Evolutionary conservation across 2,113 vertebrate species (phyloP).

Genomic region (Barnardius zonarius): DNA sequence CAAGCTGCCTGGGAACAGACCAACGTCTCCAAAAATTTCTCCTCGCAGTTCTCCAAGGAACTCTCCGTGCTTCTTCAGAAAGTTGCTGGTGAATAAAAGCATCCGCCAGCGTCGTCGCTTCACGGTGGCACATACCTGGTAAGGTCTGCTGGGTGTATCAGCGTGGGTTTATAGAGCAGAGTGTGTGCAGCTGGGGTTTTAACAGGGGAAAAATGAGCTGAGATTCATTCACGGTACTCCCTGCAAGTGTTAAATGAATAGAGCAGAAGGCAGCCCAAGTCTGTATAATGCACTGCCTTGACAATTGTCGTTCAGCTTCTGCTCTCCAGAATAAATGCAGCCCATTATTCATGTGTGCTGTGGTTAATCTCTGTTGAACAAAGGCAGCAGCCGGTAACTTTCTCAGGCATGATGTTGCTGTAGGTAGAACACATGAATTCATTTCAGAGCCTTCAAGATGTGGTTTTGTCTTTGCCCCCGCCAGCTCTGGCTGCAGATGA

Average conservation of each 20-base stretch:
- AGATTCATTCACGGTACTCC: not conserved
- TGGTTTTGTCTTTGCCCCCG: rapidly evolving
- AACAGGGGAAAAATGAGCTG: not conserved
- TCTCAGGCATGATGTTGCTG: not conserved
- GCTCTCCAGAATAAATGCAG: not conserved
- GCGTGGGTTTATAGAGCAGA: not conserved
- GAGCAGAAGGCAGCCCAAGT: not conserved
- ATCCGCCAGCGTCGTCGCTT: slow-evolving; percentile 95
- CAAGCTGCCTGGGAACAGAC: slow-evolving; percentile 83
- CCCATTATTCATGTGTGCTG: not conserved
- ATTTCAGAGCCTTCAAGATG: not conserved
- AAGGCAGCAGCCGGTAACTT: slow-evolving; percentile 32
- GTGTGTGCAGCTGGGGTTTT: not conserved
- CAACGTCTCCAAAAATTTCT: slow-evolving; percentile 95
- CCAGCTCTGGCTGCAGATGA: not conserved
- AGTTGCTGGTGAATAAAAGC: slow-evolving; percentile 98
- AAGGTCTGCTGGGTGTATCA: slow-evolving; percentile 58
- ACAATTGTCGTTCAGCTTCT: not conserved
- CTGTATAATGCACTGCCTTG: not conserved
- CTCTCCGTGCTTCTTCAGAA: slow-evolving; percentile 93
- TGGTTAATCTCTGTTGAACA: not conserved
- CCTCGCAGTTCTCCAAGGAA: slow-evolving; percentile 91
- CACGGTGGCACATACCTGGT: slow-evolving; percentile 98
- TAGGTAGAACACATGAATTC: not conserved
- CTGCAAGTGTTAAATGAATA: not conserved